Conservation (phyloP, 2,888 invertebrate genomes). For the Caenorhabditis panamensis region DNA sequence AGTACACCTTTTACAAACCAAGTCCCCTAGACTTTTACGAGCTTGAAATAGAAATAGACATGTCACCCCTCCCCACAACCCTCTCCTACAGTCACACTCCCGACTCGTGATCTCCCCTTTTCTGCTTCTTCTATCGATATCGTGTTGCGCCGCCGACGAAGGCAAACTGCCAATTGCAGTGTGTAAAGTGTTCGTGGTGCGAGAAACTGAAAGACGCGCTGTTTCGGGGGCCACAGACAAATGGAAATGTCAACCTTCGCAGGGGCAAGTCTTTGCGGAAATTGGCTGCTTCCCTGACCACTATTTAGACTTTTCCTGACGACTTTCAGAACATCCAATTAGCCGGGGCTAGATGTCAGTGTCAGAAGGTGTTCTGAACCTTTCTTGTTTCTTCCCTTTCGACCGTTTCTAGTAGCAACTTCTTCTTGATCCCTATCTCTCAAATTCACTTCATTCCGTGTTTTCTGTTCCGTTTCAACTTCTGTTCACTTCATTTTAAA, state of each 20-base stretch:
- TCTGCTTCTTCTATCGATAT: too few relatives aligned
- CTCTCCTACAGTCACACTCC: too few relatives aligned
- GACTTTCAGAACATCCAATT: neutral
- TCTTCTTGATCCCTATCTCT: conserved; percentile 1
- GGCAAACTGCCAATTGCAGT: too few relatives aligned
- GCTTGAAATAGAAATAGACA: too few relatives aligned
- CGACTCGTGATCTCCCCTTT: too few relatives aligned
- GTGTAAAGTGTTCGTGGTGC: conserved; percentile 32
- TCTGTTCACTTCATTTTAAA: neutral
- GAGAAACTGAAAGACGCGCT: conserved; percentile 11
- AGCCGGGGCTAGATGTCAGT: neutral
- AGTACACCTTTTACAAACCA: too few relatives aligned
- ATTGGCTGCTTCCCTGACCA: conserved; percentile 45
- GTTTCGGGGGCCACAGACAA: neutral
- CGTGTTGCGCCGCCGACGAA: too few relatives aligned
- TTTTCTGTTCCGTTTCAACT: neutral
- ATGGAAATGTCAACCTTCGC: conserved; percentile 11
- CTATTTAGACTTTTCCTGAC: neutral
- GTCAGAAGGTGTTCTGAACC: neutral
- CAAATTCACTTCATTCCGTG: neutral
- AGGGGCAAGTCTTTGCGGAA: too few relatives aligned
- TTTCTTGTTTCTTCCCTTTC: conserved; percentile 1
- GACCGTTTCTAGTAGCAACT: neutral
- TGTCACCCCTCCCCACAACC: too few relatives aligned
- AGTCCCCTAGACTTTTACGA: too few relatives aligned